Evolutionary conservation across 2,797 vertebrate genomes (phyloP).

Genomic region (Morelia viridis): DNA sequence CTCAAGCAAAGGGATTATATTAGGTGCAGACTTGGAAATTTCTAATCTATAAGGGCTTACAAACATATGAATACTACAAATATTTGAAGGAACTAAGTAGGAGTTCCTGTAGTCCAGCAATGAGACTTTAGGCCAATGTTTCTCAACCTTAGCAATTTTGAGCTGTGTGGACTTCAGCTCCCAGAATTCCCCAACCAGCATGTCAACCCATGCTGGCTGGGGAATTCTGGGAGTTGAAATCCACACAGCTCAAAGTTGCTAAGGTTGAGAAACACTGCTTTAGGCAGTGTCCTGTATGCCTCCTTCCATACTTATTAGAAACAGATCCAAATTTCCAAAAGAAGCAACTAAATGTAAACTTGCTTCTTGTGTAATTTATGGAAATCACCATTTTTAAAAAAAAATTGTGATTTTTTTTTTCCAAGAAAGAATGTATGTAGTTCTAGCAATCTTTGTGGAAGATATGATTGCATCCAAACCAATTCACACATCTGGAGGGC

Average conservation of each 20-base stretch:
- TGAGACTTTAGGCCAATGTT: neutral
- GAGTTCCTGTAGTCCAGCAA: neutral
- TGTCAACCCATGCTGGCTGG: too few relatives aligned
- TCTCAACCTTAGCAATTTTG: too few relatives aligned
- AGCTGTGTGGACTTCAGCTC: too few relatives aligned
- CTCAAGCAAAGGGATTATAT: neutral
- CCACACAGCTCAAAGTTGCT: too few relatives aligned
- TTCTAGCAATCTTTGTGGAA: neutral
- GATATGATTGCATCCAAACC: neutral
- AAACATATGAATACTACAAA: neutral
- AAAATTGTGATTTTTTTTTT: neutral
- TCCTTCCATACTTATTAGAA: neutral
- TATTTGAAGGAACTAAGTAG: neutral
- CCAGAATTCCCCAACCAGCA: too few relatives aligned
- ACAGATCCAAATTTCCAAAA: neutral
- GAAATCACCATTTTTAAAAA: neutral
- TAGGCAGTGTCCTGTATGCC: neutral
- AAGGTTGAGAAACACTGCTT: too few relatives aligned
- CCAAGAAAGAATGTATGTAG: neutral
- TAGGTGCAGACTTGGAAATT: neutral
- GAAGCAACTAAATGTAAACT: neutral
- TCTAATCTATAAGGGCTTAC: neutral
- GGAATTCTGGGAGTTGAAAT: too few relatives aligned
- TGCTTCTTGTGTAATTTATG: constrained; percentile 1
- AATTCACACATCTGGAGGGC: neutral